These are phyloP conservation scores for Rhyacichthys aspro DNA, from an alignment of 2,797 vertebrate genomes.

Conservation along the genomic window DNA sequence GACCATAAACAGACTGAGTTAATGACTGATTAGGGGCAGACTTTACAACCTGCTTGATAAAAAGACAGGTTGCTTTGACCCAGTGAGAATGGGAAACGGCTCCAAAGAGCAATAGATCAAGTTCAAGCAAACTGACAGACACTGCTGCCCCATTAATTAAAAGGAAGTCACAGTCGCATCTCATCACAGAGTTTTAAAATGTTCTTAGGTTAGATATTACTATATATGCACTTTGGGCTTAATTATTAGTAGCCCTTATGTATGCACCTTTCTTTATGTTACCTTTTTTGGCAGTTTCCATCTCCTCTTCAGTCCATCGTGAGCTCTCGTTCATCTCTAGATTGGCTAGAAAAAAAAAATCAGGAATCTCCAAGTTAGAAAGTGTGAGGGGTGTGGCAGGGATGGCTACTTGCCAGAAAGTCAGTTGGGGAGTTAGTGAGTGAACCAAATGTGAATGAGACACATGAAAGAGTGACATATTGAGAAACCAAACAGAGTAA, in stretches of 20 bases:
- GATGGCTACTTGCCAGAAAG: slow-evolving; percentile 55
- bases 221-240: slow-evolving; percentile 20
- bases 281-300: slow-evolving; percentile 99
- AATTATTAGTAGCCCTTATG: slow-evolving; percentile 1
- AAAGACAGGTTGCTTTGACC: slow-evolving; percentile 58
- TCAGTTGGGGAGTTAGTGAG: slow-evolving; percentile 75
- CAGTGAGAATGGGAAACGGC: slow-evolving; percentile 49
- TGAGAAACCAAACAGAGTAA: slow-evolving; percentile 48
- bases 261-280: slow-evolving; percentile 19
- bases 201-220: slow-evolving; percentile 1
- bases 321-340: slow-evolving; percentile 99
- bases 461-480: slow-evolving; percentile 54
- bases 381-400: slow-evolving; percentile 37
- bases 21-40: slow-evolving; percentile 76
- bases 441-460: slow-evolving; percentile 31
- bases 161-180: slow-evolving; percentile 71
- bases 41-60: slow-evolving; percentile 68
- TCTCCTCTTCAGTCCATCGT: slow-evolving; percentile 98
- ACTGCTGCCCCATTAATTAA: slow-evolving; percentile 48
- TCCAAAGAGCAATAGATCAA: slow-evolving; percentile 61
- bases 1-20: slow-evolving; percentile 71
- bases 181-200: slow-evolving; percentile 41
- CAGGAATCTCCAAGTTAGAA: slow-evolving; percentile 64
- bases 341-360: slow-evolving; percentile 79
- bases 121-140: slow-evolving; percentile 42